A percentile compares a stretch with the other conserved stretches of the same genome.
Evolutionary conservation across 2,113 vertebrate species (phyloP).

Genomic region (Orcinus orca): DNA sequence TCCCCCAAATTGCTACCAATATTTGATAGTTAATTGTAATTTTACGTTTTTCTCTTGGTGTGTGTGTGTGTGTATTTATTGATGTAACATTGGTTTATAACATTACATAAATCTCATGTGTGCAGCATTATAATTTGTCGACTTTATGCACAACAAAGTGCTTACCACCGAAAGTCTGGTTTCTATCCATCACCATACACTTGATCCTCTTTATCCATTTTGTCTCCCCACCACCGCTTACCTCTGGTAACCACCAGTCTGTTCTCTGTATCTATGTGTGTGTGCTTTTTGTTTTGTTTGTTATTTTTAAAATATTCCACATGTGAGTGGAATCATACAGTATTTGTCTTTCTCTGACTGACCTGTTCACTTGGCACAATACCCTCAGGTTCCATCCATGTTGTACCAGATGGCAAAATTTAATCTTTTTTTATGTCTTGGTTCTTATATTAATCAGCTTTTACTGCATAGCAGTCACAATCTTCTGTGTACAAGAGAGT

Average conservation of each 20-base stretch:
- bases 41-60: background rate
- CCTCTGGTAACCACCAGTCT: background rate
- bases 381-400: background rate
- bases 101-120: background rate
- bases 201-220: background rate
- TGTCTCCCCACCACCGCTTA: background rate
- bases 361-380: background rate
- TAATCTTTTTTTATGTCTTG: background rate
- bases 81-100: background rate
- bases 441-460: background rate
- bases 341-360: background rate
- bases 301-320: background rate
- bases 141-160: too few relatives aligned
- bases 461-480: background rate
- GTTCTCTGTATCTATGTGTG: background rate
- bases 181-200: background rate
- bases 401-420: background rate
- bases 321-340: background rate
- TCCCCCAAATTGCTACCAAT: background rate
- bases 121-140: background rate
- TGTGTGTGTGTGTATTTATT: background rate
- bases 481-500: background rate
- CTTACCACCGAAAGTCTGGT: background rate
- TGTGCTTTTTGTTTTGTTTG: background rate
- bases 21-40: background rate